A percentile compares a stretch with the other conserved stretches of the same genome.
Evolutionary conservation across 2,113 vertebrate species (phyloP).

Genomic region (Callaeas wilsoni): DNA sequence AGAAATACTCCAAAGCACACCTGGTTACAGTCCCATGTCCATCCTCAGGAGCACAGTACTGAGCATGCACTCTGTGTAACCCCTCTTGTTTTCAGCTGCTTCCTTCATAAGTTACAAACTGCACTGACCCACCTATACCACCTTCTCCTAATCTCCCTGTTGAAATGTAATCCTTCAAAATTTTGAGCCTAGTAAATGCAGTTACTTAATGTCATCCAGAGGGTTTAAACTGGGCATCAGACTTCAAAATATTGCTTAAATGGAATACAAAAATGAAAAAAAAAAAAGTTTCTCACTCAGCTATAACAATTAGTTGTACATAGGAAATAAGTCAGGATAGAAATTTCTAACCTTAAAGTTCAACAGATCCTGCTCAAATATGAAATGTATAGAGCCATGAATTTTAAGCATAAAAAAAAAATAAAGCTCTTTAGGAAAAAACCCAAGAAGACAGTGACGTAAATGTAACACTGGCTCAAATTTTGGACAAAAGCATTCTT

Average conservation of each 20-base stretch:
- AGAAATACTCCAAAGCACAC: conserved; percentile 10
- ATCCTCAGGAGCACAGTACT: not conserved
- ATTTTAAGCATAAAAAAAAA: not conserved
- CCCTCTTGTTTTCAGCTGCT: conserved; percentile 9
- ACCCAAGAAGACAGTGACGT: not conserved
- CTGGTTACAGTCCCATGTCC: not conserved
- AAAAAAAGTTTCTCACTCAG: not conserved
- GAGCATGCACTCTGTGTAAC: not conserved
- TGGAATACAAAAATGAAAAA: not conserved
- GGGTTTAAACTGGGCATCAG: not conserved
- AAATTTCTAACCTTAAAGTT: not conserved
- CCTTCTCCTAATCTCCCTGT: not conserved
- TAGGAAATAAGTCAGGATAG: not conserved
- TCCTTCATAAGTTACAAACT: not conserved
- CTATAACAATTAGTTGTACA: not conserved
- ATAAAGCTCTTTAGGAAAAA: not conserved
- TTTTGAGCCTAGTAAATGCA: not conserved
- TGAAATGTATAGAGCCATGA: not conserved
- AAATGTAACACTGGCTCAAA: not conserved
- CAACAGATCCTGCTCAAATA: not conserved
- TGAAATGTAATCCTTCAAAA: not conserved
- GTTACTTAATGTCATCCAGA: conserved; percentile 2
- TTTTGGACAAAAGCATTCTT: not conserved
- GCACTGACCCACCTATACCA: not conserved
- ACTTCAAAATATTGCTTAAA: not conserved